Percentiles rank a stretch among this genome's conserved stretches.
Conservation (phyloP, 2,888 invertebrate genomes). For the Metopia argyrocephala region DNA sequence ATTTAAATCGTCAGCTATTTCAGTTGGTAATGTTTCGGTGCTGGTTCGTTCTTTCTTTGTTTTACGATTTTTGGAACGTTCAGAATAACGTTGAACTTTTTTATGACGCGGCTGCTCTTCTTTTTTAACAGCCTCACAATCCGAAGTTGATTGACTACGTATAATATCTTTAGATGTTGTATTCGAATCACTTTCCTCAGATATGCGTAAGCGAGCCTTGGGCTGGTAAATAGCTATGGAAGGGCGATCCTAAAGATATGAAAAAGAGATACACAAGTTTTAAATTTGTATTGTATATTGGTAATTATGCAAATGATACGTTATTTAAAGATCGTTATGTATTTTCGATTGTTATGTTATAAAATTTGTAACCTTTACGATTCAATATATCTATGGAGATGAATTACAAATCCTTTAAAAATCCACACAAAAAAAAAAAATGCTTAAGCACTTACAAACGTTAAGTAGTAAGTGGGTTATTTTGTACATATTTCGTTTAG, state of each 20-base stretch:
- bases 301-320: no score
- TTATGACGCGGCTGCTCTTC: slow-evolving; percentile 67
- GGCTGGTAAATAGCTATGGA: slow-evolving; percentile 94
- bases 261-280: neutral
- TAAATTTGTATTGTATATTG: neutral
- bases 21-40: slow-evolving; percentile 19
- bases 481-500: no score
- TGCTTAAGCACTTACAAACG: no score
- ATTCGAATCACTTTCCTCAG: slow-evolving; percentile 71
- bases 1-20: neutral
- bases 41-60: slow-evolving; percentile 5
- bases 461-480: no score
- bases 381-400: no score
- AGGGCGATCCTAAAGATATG: slow-evolving; percentile 86
- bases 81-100: slow-evolving; percentile 73
- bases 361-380: no score
- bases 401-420: no score
- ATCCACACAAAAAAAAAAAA: no score
- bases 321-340: no score
- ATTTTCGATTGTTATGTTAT: no score
- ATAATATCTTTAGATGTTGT: slow-evolving; percentile 57
- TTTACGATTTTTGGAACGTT: slow-evolving; percentile 65
- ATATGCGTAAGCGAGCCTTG: slow-evolving; percentile 76
- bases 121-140: slow-evolving; percentile 70
- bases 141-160: slow-evolving; percentile 69